Conservation (phyloP, 2,113 vertebrate genomes). For the Natator depressus region DNA sequence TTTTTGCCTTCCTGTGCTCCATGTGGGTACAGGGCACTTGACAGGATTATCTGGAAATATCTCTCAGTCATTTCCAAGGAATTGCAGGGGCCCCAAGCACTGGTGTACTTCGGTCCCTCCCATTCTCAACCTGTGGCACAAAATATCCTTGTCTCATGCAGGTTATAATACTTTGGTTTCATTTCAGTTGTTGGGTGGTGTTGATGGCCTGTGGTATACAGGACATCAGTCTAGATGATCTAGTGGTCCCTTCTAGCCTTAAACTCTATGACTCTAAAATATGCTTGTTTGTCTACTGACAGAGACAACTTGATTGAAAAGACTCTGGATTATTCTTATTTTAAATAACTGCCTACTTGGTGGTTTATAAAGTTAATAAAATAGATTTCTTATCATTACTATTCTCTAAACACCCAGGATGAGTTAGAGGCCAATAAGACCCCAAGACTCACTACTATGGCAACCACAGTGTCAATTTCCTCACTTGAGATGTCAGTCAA, state of each 20-base stretch:
- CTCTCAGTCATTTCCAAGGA: not conserved
- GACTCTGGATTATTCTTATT: not conserved
- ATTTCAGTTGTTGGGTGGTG: not conserved
- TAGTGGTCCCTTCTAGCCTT: not conserved
- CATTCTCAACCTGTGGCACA: not conserved
- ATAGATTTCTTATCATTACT: not conserved
- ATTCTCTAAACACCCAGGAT: not conserved
- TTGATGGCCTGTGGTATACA: not conserved
- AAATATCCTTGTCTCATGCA: not conserved
- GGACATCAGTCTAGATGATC: not conserved
- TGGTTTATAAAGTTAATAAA: not conserved
- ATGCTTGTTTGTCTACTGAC: not conserved
- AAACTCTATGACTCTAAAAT: not conserved
- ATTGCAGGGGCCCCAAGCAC: not conserved
- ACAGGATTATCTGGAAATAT: not conserved
- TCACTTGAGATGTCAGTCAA: not conserved
- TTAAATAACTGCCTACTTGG: not conserved
- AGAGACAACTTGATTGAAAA: not conserved
- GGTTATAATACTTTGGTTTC: not conserved
- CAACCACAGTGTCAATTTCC: not conserved
- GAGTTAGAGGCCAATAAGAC: not conserved
- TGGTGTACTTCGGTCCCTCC: not conserved
- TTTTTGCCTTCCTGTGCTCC: not conserved
- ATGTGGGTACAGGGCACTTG: not conserved
- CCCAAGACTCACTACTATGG: accelerated